Evolutionary conservation across 2,797 vertebrate genomes (phyloP), one percentile per base, ranked within the genome.

Genomic region (Darevskia mixta): DNA sequence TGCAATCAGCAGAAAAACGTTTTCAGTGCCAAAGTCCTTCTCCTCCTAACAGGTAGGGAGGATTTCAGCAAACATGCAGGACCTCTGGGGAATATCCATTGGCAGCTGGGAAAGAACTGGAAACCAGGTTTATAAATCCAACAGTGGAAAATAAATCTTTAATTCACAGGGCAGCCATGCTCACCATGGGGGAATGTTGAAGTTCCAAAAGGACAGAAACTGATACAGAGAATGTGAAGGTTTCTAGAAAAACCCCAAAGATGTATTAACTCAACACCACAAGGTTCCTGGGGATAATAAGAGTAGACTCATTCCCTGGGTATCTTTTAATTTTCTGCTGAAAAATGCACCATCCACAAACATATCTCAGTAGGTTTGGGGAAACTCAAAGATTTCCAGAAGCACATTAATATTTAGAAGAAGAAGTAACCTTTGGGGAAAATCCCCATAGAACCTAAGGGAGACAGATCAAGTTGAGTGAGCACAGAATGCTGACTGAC

Each of bases 21-120:
- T 86, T 89, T 86, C 45, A 4, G 71, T 82, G 61, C 78, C 83
- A 77, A 85, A 89, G 64, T 82, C 64, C 69, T 73, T 89, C 81
- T 81, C 77, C 80, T 82, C 83, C 17, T 76, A 78, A 27, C 41
- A 69, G 79, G 64, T n/a, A 87, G 77, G 38, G n/a, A 55, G 61
- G 43, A 81, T 82, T 67, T 64, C 82, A 71, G 25, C 38, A 75
- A 75, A 71, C 55, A 45, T 64, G 49, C 55, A 45, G 45, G 41
- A 58, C 72, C 83, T 86, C 78, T 55, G 35, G 72, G 78, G 81
- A 76, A 49, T 8, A 7, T 77, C 45, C 27, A 17, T 79, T 15
- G 71, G 20, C 35, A 18, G 58, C 76, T 82, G 45, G 43, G 78
- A 81, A 64, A 38, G 49, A 86, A 90, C 82, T 61, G 71, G 82